A percentile compares a stretch with the other conserved stretches of the same genome.
Conservation (phyloP, 2,797 vertebrate genomes). For the Euphonia xanthogaster region DNA sequence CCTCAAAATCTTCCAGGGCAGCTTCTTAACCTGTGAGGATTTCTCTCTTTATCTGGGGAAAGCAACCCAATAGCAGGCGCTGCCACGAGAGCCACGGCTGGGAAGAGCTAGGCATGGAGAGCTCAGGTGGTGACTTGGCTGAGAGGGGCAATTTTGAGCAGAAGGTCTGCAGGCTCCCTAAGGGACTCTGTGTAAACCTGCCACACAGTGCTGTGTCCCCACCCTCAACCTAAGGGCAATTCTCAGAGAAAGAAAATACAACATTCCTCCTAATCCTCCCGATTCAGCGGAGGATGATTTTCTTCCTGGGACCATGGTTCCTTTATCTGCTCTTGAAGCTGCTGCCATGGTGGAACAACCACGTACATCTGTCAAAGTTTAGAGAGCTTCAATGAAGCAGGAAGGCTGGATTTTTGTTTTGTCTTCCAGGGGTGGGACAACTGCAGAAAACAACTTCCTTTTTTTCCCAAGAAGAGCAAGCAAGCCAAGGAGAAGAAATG, state of each 20-base stretch:
- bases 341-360: neutral
- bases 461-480: neutral
- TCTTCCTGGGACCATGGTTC: neutral
- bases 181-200: neutral
- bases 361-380: neutral
- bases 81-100: rapidly evolving
- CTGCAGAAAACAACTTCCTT: neutral
- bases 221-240: neutral
- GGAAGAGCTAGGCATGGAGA: neutral
- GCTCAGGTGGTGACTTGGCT: rapidly evolving
- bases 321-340: neutral
- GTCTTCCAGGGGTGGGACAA: neutral
- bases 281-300: neutral
- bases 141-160: neutral
- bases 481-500: neutral
- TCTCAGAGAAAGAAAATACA: neutral
- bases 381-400: neutral
- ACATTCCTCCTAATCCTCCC: neutral
- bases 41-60: neutral
- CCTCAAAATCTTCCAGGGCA: neutral
- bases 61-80: rapidly evolving
- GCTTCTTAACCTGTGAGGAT: neutral
- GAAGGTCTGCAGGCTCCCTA: neutral
- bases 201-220: neutral
- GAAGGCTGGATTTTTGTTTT: neutral